Evolutionary conservation across 2,113 vertebrate species (phyloP).

Genomic region (Toxostoma redivivum): DNA sequence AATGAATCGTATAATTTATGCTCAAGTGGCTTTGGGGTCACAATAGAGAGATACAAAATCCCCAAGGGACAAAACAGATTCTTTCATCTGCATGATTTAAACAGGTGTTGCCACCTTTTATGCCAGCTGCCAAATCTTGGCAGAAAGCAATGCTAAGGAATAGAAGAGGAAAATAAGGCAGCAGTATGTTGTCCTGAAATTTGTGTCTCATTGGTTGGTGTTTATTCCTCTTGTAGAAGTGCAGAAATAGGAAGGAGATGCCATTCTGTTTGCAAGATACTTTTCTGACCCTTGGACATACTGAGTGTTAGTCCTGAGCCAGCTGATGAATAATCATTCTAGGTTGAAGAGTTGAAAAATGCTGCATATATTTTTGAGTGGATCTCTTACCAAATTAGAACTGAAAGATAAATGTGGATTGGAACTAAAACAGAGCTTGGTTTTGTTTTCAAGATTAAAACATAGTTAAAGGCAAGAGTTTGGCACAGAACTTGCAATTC

Average conservation of each 20-base stretch:
- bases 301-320: neutral
- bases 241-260: neutral
- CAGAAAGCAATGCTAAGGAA: neutral
- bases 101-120: constrained; percentile 61
- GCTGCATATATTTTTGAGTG: neutral
- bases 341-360: neutral
- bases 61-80: neutral
- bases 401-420: neutral
- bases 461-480: neutral
- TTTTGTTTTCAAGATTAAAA: neutral
- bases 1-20: constrained; percentile 36
- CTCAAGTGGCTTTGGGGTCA: constrained; percentile 10
- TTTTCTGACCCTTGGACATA: neutral
- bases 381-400: neutral
- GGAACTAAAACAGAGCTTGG: neutral
- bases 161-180: neutral
- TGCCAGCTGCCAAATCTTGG: constrained; percentile 48
- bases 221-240: neutral
- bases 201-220: neutral
- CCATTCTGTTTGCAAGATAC: neutral
- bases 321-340: neutral
- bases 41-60: neutral
- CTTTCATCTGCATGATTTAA: constrained; percentile 58
- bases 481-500: neutral
- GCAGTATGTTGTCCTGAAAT: neutral